Evolutionary conservation across 92 coral and sea anemone genomes (phyloP).

Genomic region (Diadumene lineata): DNA sequence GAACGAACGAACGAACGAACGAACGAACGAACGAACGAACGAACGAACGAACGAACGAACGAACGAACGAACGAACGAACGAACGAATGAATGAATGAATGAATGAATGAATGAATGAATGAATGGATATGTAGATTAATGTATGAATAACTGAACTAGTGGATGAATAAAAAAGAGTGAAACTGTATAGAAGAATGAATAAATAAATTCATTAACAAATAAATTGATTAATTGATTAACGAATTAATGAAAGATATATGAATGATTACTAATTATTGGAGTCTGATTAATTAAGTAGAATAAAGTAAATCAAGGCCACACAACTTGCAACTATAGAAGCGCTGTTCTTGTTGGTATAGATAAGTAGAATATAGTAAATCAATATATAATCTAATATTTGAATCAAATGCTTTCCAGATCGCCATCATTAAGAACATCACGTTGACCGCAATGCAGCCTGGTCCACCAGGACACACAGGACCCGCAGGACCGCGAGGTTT

Average conservation of each 20-base stretch:
- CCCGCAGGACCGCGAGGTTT: not conserved
- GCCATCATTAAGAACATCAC: slow-evolving; percentile 1
- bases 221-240: too few relatives aligned
- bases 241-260: too few relatives aligned
- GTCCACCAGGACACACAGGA: slow-evolving; percentile 4
- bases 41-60: not conserved
- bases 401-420: not conserved
- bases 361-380: too few relatives aligned
- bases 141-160: not conserved
- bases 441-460: not conserved
- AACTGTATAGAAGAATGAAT: not conserved
- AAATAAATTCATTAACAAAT: not conserved
- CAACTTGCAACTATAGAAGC: too few relatives aligned
- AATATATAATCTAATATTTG: too few relatives aligned
- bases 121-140: not conserved
- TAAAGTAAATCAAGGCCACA: too few relatives aligned
- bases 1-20: not conserved
- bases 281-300: too few relatives aligned
- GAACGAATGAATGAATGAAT: not conserved
- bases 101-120: not conserved
- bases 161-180: not conserved
- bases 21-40: not conserved
- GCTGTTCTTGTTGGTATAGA: too few relatives aligned
- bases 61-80: not conserved
- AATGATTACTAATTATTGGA: not conserved